Evolutionary conservation across 2,113 vertebrate genomes (phyloP).

Genomic region (Halichoeres trimaculatus): DNA sequence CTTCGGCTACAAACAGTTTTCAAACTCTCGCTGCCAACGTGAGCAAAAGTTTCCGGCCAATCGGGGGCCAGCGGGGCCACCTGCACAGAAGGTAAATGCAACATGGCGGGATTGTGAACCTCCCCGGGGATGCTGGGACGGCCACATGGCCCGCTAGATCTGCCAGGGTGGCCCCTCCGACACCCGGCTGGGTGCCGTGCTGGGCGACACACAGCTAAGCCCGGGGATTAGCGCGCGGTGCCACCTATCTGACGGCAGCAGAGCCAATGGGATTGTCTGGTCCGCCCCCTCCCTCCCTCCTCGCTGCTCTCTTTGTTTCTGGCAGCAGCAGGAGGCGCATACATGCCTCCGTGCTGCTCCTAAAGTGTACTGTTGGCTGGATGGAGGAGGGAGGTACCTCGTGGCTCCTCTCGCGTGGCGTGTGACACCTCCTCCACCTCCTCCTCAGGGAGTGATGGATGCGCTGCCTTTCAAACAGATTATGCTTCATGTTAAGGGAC

Average conservation of each 20-base stretch:
- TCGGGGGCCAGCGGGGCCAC: slow-evolving; percentile 73
- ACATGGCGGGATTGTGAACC: slow-evolving; percentile 74
- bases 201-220: slow-evolving; percentile 64
- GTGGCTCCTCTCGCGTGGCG: slow-evolving; percentile 29
- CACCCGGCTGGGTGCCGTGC: slow-evolving; percentile 72
- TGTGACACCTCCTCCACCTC: slow-evolving; percentile 33
- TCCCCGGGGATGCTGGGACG: slow-evolving; percentile 63
- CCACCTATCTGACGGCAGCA: slow-evolving; percentile 69
- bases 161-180: slow-evolving; percentile 76
- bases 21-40: slow-evolving; percentile 45
- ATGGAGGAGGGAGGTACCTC: slow-evolving; percentile 53
- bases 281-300: slow-evolving; percentile 5
- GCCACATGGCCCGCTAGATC: slow-evolving; percentile 76
- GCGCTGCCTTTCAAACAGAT: slow-evolving; percentile 47
- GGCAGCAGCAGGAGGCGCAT: slow-evolving; percentile 63
- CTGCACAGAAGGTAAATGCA: slow-evolving; percentile 83
- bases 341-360: slow-evolving; percentile 70
- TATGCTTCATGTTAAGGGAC: slow-evolving; percentile 36
- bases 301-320: slow-evolving; percentile 68
- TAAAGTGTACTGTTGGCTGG: slow-evolving; percentile 65
- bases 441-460: slow-evolving; percentile 43
- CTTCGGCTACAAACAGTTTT: slow-evolving; percentile 62
- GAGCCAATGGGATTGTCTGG: slow-evolving; percentile 64
- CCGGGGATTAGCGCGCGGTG: slow-evolving; percentile 69
- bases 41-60: slow-evolving; percentile 65